Conservation (phyloP, 92 coral and sea anemone species). For the Phenganax subtilis region DNA sequence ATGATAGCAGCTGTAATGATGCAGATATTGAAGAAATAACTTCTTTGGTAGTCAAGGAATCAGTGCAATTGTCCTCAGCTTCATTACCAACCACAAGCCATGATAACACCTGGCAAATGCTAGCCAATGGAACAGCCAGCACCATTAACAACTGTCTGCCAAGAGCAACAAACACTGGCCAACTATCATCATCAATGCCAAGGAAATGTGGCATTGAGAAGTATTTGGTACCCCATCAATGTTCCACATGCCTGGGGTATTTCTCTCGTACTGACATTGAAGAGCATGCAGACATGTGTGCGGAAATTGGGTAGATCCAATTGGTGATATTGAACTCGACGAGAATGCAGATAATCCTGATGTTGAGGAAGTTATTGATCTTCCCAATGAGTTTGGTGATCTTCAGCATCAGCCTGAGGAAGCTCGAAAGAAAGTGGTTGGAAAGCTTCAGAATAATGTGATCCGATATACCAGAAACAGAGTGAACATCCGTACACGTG, state of each 20-base stretch:
- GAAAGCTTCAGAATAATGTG: background rate
- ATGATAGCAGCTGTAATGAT: conserved; percentile 34
- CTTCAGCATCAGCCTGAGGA: conserved; percentile 4
- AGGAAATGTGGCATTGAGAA: conserved; percentile 2
- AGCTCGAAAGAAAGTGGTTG: conserved; percentile 11
- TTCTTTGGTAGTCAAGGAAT: background rate
- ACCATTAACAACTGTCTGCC: background rate
- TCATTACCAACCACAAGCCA: conserved; percentile 17
- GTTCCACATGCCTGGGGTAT: conserved; percentile 41
- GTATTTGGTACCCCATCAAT: conserved; percentile 34
- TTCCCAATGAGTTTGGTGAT: background rate
- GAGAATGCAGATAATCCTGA: conserved; percentile 17
- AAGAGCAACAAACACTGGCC: background rate
- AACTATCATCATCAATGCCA: background rate
- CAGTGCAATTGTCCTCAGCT: conserved; percentile 2
- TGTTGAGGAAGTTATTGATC: conserved; percentile 14
- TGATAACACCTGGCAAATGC: conserved; percentile 5
- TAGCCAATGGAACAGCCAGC: background rate
- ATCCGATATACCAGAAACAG: conserved; percentile 23
- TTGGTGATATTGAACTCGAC: conserved; percentile 17
- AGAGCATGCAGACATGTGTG: conserved; percentile 46
- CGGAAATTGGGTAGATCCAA: conserved; percentile 42
- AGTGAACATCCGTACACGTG: conserved; percentile 44
- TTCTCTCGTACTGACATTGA: conserved; percentile 39
- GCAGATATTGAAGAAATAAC: conserved; percentile 20